A percentile compares a stretch with the other conserved stretches of the same genome.
phyloP scores from a whole-genome alignment of 1,140 invertebrate genomes.

The Eciton burchellii region DNA sequence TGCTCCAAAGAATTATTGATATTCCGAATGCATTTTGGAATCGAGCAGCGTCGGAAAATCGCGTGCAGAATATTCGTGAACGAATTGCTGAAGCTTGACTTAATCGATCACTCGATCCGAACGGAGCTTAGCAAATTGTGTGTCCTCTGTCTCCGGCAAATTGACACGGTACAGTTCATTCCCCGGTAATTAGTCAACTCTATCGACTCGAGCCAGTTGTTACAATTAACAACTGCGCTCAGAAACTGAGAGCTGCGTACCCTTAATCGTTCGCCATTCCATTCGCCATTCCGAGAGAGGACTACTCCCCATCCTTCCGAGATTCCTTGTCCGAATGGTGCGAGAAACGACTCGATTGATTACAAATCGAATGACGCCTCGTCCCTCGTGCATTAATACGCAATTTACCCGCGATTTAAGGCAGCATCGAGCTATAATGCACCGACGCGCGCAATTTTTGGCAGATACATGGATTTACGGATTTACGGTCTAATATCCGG shows the following conservation, averaged over 20 bases:
- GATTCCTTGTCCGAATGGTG: background rate
- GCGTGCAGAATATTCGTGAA: background rate
- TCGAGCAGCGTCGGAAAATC: background rate
- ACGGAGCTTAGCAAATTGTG: background rate
- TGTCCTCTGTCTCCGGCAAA: slow-evolving; percentile 5
- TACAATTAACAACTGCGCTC: slow-evolving; percentile 17
- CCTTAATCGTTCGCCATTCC: background rate
- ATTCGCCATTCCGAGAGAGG: background rate
- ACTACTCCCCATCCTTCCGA: background rate
- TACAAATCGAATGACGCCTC: too few species aligned
- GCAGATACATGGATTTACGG: background rate
- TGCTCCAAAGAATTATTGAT: background rate
- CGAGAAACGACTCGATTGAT: background rate
- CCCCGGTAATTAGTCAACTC: slow-evolving; percentile 29
- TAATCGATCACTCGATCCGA: slow-evolving; percentile 6
- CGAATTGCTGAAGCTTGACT: background rate
- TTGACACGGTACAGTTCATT: background rate
- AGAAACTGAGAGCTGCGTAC: background rate
- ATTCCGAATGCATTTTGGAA: background rate
- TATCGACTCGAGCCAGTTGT: background rate
- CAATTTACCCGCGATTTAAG: background rate
- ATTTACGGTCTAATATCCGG: slow-evolving; percentile 39
- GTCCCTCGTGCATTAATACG: too few species aligned
- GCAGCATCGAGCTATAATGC: background rate
- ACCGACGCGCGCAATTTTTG: background rate